These are phyloP conservation scores for Deroptyus accipitrinus DNA, from an alignment of 2,113 vertebrate genomes.

Conservation along the genomic window DNA sequence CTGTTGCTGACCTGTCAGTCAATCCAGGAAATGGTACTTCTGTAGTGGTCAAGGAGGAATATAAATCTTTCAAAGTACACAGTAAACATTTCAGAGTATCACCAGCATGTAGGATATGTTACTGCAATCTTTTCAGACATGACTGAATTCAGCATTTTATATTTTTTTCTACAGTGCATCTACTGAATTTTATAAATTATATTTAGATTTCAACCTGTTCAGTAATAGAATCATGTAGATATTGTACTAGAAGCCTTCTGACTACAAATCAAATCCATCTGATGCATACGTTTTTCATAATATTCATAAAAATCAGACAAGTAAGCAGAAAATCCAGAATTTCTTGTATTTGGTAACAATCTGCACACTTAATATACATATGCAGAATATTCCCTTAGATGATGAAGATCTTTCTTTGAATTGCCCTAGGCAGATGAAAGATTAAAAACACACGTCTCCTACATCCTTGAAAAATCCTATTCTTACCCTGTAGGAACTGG, in stretches of 20 bases:
- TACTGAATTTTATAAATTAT: neutral
- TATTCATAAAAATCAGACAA: neutral
- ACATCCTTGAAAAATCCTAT: neutral
- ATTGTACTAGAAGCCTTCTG: neutral
- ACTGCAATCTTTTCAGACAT: neutral
- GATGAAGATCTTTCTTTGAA: neutral
- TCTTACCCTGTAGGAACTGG: neutral
- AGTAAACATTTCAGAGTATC: neutral
- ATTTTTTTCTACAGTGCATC: neutral
- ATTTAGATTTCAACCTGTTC: neutral
- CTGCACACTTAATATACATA: neutral
- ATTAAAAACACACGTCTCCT: neutral
- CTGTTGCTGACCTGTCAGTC: neutral
- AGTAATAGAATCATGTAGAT: neutral
- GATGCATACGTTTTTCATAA: accelerated
- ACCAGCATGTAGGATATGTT: neutral
- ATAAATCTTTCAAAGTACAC: neutral
- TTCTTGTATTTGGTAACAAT: neutral
- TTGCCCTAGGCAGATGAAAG: neutral
- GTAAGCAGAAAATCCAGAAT: neutral
- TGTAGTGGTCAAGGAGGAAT: neutral
- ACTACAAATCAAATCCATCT: neutral
- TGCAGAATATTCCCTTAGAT: neutral
- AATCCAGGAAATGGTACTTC: neutral
- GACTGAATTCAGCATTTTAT: neutral